phyloP scores from a whole-genome alignment of 37 sponge, comb jelly and placozoan genomes.

The Lycopodina hypogea region DNA sequence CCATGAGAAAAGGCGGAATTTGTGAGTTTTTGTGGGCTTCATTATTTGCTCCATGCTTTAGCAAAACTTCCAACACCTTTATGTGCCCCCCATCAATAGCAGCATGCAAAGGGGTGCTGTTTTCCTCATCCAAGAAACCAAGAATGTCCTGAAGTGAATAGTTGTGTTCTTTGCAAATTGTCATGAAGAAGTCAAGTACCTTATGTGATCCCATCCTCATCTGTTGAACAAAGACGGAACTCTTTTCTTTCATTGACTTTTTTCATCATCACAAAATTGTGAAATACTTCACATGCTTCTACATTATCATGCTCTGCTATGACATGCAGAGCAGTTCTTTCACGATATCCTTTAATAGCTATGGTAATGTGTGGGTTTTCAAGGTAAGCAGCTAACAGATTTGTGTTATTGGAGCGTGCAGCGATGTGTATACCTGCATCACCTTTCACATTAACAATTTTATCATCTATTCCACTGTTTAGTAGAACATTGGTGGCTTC shows the following conservation, averaged over 20 bases:
- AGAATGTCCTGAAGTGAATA: constrained; percentile 61
- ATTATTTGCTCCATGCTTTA: constrained; percentile 62
- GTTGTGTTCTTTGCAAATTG: constrained; percentile 29
- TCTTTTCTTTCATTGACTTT: background rate
- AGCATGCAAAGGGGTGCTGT: constrained; percentile 82
- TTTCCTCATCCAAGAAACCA: constrained; percentile 71
- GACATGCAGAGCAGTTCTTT: constrained; percentile 69
- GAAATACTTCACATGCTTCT: constrained; percentile 40
- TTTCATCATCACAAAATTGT: constrained; percentile 15
- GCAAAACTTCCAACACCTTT: constrained; percentile 67
- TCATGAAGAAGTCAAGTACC: constrained; percentile 56
- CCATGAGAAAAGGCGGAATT: constrained; percentile 65
- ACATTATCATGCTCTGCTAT: constrained; percentile 66
- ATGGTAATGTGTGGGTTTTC: constrained; percentile 29
- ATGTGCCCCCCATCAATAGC: constrained; percentile 81
- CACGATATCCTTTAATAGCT: constrained; percentile 35
- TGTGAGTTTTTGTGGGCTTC: constrained; percentile 38
- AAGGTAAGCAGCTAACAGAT: constrained; percentile 41
- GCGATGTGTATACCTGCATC: constrained; percentile 71
- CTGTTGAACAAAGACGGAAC: constrained; percentile 73
- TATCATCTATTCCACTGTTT: constrained; percentile 38
- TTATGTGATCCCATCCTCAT: constrained; percentile 70
- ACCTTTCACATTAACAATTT: constrained; percentile 33
- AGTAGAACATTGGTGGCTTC: constrained; percentile 62
- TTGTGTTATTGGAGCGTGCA: constrained; percentile 25